Evolutionary conservation across 2,888 invertebrate species (phyloP).

Genomic region (Lottia gigantea): DNA sequence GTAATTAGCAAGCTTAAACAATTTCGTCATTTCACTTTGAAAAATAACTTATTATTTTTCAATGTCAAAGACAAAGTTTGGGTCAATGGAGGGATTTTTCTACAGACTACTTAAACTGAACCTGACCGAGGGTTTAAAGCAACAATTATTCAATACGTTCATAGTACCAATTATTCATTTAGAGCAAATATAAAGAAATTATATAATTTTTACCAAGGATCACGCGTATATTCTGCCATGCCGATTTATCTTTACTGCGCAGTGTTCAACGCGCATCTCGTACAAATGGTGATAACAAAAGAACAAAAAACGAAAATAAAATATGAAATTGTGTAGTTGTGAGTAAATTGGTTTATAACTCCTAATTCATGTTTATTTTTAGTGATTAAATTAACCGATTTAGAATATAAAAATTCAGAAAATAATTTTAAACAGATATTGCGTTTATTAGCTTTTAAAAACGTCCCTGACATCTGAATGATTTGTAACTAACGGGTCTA

Average conservation of each 20-base stretch:
- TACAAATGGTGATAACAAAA: too few species aligned
- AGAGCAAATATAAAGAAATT: constrained; percentile 8
- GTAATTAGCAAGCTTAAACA: not conserved
- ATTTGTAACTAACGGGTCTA: too few species aligned
- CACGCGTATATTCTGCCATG: constrained; percentile 96
- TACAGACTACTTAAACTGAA: not conserved
- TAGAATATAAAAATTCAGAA: too few species aligned
- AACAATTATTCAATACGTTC: not conserved
- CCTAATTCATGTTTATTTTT: too few species aligned
- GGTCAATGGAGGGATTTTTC: not conserved
- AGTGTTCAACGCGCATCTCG: too few species aligned
- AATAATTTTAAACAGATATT: too few species aligned
- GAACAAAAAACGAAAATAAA: too few species aligned
- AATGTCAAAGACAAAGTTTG: not conserved
- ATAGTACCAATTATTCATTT: not conserved
- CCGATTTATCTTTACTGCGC: not conserved
- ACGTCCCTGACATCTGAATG: too few species aligned
- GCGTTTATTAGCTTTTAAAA: too few species aligned
- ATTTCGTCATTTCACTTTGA: not conserved
- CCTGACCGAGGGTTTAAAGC: not conserved
- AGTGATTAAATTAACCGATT: too few species aligned
- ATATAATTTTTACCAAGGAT: constrained; percentile 78
- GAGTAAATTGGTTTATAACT: too few species aligned
- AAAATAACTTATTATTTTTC: constrained; percentile 7
- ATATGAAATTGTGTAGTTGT: too few species aligned